phyloP scores from a whole-genome alignment of 2,113 vertebrate genomes.

The Pao palembangensis region DNA sequence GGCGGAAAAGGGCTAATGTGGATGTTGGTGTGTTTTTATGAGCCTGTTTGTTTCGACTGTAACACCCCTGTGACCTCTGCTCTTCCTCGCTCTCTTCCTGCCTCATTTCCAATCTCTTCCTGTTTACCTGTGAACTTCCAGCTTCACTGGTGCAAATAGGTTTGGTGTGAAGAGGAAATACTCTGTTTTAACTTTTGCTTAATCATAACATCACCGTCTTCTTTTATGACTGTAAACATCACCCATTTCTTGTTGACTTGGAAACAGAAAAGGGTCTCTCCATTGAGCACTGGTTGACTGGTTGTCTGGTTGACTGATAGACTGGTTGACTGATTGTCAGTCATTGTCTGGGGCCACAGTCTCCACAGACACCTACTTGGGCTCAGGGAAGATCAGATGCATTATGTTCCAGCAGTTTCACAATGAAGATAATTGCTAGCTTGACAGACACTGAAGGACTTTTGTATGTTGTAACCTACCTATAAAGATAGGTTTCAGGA shows the following conservation, averaged over 20 bases:
- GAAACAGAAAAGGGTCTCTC: constrained; percentile 15
- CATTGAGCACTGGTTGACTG: not conserved
- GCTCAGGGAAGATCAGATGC: constrained; percentile 25
- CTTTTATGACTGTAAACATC: not conserved
- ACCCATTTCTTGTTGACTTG: not conserved
- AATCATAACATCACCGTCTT: not conserved
- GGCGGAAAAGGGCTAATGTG: not conserved
- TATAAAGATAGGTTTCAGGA: too few relatives aligned
- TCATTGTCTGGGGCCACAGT: constrained; percentile 8
- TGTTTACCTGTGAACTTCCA: constrained; percentile 42
- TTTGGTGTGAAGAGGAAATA: constrained; percentile 11
- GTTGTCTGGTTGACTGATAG: constrained; percentile 2
- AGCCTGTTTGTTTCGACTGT: constrained; percentile 17
- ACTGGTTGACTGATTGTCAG: constrained; percentile 20
- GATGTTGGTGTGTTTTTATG: not conserved
- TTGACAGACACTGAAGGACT: too few relatives aligned
- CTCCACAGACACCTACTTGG: constrained; percentile 31
- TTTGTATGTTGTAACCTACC: too few relatives aligned
- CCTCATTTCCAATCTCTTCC: constrained; percentile 34
- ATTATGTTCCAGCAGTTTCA: constrained; percentile 8
- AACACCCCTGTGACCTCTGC: constrained; percentile 14
- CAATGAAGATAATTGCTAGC: too few relatives aligned
- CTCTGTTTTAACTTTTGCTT: not conserved
- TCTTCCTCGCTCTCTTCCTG: constrained; percentile 26
- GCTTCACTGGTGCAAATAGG: not conserved